These are phyloP conservation scores for Labia minor DNA, from an alignment of 2,888 invertebrate species.

Conservation along the genomic window DNA sequence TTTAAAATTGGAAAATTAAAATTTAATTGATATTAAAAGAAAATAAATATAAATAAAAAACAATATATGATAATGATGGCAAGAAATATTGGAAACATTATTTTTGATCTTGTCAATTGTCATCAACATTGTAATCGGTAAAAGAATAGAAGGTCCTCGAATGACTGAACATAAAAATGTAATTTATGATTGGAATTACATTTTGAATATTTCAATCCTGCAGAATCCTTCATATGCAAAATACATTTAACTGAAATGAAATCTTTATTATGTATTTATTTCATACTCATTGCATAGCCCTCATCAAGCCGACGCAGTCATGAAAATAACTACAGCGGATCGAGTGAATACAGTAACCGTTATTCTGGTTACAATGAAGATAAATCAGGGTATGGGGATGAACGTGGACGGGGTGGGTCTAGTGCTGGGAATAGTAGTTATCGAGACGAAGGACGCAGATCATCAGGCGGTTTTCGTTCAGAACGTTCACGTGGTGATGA, in stretches of 20 bases:
- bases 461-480: slow-evolving; percentile 23
- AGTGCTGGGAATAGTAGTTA: slow-evolving; percentile 17
- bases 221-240: neutral
- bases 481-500: slow-evolving; percentile 26
- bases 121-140: too few species aligned
- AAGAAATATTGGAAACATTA: too few species aligned
- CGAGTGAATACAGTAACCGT: slow-evolving; percentile 26
- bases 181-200: too few species aligned
- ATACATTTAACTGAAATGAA: neutral
- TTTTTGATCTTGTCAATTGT: too few species aligned
- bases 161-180: too few species aligned
- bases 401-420: slow-evolving; percentile 24
- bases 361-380: slow-evolving; percentile 26
- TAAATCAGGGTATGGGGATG: slow-evolving; percentile 26
- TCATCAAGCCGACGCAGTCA: slow-evolving; percentile 28
- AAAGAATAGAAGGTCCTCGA: too few species aligned
- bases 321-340: slow-evolving; percentile 27
- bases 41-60: too few species aligned
- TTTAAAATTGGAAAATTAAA: too few species aligned
- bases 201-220: too few species aligned
- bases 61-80: too few species aligned
- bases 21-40: too few species aligned
- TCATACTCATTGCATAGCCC: slow-evolving; percentile 24
- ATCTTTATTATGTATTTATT: slow-evolving; percentile 16
- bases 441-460: slow-evolving; percentile 26